These are phyloP conservation scores for Drosophila eugracilis DNA, from an alignment of 1,140 invertebrate genomes.

Conservation along the genomic window DNA sequence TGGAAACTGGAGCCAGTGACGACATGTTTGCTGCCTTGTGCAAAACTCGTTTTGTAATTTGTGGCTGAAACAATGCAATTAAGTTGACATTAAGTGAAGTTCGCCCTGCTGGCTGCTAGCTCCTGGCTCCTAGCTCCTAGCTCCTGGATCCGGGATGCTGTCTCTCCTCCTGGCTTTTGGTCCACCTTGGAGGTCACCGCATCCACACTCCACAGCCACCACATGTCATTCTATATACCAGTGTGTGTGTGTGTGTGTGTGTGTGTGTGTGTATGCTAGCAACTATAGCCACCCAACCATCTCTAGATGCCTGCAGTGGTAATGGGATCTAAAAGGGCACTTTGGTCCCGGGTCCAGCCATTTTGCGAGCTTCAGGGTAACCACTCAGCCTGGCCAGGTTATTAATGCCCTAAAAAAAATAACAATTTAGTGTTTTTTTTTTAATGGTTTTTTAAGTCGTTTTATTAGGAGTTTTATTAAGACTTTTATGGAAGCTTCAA, in stretches of 20 bases:
- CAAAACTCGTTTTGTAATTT: slow-evolving; percentile 80
- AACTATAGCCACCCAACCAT: not conserved
- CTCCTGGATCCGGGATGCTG: slow-evolving; percentile 3
- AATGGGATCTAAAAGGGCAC: slow-evolving; percentile 54
- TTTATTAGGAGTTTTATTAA: not conserved
- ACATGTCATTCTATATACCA: slow-evolving; percentile 37
- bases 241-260: no score
- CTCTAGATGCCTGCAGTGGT: slow-evolving; percentile 12
- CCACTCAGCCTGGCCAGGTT: slow-evolving; percentile 26
- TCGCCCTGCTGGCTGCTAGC: slow-evolving; percentile 24
- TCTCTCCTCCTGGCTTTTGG: slow-evolving; percentile 12
- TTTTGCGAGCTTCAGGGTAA: slow-evolving; percentile 28
- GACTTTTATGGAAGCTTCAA: no score
- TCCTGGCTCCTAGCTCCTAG: slow-evolving; percentile 2
- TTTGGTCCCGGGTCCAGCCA: slow-evolving; percentile 6
- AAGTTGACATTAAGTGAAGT: slow-evolving; percentile 82
- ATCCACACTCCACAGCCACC: slow-evolving; percentile 27
- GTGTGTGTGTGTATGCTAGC: slow-evolving; percentile 6
- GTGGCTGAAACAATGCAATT: slow-evolving; percentile 82
- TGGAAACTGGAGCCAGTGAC: slow-evolving; percentile 53
- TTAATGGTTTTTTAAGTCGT: not conserved
- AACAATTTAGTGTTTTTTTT: not conserved
- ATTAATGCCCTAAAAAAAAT: not conserved
- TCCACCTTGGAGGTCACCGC: slow-evolving; percentile 48
- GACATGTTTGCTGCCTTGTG: slow-evolving; percentile 73